Evolutionary conservation across 2,888 invertebrate species (phyloP).

Genomic region (Caenorhabditis imperialis): DNA sequence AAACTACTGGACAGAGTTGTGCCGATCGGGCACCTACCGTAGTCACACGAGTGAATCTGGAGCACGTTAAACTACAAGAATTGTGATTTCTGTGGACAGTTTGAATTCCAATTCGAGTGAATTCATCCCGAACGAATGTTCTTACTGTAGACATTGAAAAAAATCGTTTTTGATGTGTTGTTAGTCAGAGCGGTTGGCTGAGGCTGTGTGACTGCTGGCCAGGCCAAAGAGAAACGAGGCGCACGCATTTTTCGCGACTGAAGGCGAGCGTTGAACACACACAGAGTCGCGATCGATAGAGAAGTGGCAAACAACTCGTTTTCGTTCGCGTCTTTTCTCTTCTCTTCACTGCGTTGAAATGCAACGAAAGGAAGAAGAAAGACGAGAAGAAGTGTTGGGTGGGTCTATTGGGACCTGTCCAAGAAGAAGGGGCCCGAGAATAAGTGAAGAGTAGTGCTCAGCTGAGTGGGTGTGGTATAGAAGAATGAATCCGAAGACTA

Average conservation of each 20-base stretch:
- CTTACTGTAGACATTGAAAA: slow-evolving; percentile 27
- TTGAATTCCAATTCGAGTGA: too few species aligned
- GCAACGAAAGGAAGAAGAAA: slow-evolving; percentile 5
- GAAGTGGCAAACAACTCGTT: slow-evolving; percentile 54
- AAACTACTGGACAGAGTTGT: too few species aligned
- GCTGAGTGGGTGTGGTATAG: slow-evolving; percentile 6
- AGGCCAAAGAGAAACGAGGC: slow-evolving; percentile 41
- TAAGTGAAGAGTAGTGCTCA: slow-evolving; percentile 17
- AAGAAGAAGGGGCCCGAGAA: slow-evolving; percentile 16
- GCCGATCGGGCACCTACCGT: too few species aligned
- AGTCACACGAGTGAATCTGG: too few species aligned
- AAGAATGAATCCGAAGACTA: slow-evolving; percentile 30
- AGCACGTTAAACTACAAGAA: too few species aligned
- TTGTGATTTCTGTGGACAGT: too few species aligned
- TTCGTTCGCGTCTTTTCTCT: slow-evolving; percentile 52
- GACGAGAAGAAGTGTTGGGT: slow-evolving; percentile 14
- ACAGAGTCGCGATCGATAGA: slow-evolving; percentile 56
- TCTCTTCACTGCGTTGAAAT: slow-evolving; percentile 23
- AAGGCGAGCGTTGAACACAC: slow-evolving; percentile 53
- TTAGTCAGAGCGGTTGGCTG: slow-evolving; percentile 46
- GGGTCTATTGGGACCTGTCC: slow-evolving; percentile 47
- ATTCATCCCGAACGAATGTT: too few species aligned
- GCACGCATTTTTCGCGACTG: slow-evolving; percentile 50
- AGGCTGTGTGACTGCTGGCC: slow-evolving; percentile 32
- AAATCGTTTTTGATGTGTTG: slow-evolving; percentile 57